Evolutionary conservation across 2,888 invertebrate species (phyloP), one percentile per base, ranked within the genome.

Genomic region (Pachydiplax longipennis): DNA sequence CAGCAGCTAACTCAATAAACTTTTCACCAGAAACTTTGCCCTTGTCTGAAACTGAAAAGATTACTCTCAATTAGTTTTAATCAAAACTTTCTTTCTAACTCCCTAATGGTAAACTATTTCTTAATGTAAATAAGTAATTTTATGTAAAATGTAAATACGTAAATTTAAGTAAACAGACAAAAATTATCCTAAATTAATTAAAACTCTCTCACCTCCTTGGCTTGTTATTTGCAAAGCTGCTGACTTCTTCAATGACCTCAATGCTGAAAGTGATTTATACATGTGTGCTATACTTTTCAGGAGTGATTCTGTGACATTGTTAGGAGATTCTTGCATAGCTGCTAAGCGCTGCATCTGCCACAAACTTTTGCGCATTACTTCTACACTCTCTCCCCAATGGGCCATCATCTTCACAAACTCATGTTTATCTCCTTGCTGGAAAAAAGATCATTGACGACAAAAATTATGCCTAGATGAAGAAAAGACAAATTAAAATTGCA

Each of bases 1-100:
- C 93, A 94, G 95, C 93, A 0, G 97, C 95, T 92, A 97, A 95
- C 92, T 97, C 97, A 94, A 97, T 97, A 91, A 97, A 94, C 93
- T 96, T 96, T 5, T 95, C 95, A 81, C 95, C 94, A 40, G 94
- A 93, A 81, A 97, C 93, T 87, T 87, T 87, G 10, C 96, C 96
- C 82, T 95, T 95, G 87, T 96, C 96, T 48, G 95, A 94, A 82
- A 96, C 96, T 93, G 91, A 37, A 92, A 92, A 90, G 13, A n/a
- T 58, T 22, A 53, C 22, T 8, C 25, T n/a, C 12, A 12, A 53
- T 53, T 15, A 44, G 44, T 18, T 18, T 53, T 18, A 18, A 53
- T 53, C 18, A 5, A 53, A 37, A 37, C 37, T 37, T 37, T 2
- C 37, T 37, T 37, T n/a, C n/a, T n/a, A n/a, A n/a, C n/a, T n/a